Percentiles rank a stretch among this genome's conserved stretches.
Evolutionary conservation across 2,888 invertebrate species (phyloP).

Genomic region (Uloborus plumipes): DNA sequence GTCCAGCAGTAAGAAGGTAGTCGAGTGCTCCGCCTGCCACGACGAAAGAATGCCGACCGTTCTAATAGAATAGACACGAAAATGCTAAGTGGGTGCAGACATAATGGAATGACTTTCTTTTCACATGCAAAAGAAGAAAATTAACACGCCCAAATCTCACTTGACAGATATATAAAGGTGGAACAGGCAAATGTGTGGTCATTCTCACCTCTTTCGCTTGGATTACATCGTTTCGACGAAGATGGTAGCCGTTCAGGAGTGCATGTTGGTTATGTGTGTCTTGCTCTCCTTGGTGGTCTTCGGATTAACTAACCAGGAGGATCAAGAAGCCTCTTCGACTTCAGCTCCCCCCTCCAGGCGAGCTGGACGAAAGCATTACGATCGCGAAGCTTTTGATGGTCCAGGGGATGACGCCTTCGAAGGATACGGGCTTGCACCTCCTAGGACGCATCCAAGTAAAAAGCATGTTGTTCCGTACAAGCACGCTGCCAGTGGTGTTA

Average conservation of each 20-base stretch:
- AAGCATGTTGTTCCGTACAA: constrained; percentile 39
- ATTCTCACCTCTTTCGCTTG: no score
- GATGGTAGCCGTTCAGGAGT: background rate
- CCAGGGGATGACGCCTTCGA: background rate
- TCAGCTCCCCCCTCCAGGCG: constrained; percentile 9
- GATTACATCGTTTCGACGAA: background rate
- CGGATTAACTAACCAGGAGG: no score
- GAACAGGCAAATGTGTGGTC: no score
- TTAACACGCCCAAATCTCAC: background rate
- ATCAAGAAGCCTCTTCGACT: background rate
- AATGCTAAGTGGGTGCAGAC: constrained; percentile 38
- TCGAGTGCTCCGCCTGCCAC: no score
- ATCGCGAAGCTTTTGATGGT: constrained; percentile 8
- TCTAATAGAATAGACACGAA: constrained; percentile 2
- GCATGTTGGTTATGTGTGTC: background rate
- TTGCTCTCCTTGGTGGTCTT: background rate
- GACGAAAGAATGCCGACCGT: no score
- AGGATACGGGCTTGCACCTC: constrained; percentile 7
- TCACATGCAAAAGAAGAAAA: constrained; percentile 30
- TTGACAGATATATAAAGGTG: no score
- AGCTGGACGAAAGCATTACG: constrained; percentile 31
- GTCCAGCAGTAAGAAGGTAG: no score
- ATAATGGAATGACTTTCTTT: constrained; percentile 26
- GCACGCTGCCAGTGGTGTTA: constrained; percentile 38
- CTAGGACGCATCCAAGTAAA: constrained; percentile 6